Conservation (phyloP, 2,113 vertebrate species). For the Ginglymostoma cirratum region DNA sequence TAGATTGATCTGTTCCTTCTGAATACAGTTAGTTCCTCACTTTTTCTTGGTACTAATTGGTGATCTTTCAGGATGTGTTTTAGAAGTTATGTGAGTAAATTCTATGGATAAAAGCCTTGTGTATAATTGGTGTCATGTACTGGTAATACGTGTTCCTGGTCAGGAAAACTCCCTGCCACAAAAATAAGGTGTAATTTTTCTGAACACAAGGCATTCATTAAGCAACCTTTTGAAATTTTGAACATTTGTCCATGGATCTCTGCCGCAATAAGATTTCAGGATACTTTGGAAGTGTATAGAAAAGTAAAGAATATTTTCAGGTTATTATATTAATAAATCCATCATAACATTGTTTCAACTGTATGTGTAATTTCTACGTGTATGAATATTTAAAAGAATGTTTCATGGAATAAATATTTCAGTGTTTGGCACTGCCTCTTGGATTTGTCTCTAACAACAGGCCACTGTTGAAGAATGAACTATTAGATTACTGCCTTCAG, state of each 20-base stretch:
- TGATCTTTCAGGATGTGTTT: neutral
- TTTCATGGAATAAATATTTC: neutral
- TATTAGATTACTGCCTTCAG: slow-evolving; percentile 1
- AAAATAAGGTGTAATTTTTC: neutral
- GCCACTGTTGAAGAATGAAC: neutral
- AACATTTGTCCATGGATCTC: neutral
- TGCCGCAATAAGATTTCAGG: neutral
- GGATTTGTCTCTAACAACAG: neutral
- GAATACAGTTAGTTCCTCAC: neutral
- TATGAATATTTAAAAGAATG: neutral
- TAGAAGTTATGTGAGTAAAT: neutral
- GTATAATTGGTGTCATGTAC: neutral
- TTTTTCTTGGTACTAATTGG: neutral
- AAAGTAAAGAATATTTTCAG: neutral
- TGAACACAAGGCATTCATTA: neutral
- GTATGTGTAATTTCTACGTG: neutral
- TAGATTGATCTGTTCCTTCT: neutral
- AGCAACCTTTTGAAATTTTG: neutral
- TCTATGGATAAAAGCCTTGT: neutral
- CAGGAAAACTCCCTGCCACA: neutral
- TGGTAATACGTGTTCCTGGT: neutral
- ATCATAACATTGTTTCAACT: neutral
- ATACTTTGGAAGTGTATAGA: neutral
- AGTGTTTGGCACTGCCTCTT: neutral
- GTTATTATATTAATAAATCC: neutral